Conservation (phyloP, 2,888 invertebrate species). For the Lymantria dispar region DNA sequence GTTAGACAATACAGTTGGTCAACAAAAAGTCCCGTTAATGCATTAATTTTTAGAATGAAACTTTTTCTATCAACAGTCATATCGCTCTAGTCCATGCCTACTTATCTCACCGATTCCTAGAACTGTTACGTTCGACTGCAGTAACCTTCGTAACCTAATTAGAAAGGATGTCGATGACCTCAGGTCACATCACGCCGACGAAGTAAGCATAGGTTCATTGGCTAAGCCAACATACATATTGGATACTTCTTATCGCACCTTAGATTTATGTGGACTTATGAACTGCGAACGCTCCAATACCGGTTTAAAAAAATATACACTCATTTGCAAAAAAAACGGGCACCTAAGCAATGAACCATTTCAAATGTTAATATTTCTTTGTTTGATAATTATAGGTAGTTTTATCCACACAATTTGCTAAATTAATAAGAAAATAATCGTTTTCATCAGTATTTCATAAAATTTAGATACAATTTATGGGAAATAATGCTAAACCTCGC, state of each 20-base stretch:
- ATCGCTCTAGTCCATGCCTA: background rate
- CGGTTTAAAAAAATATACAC: background rate
- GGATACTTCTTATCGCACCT: background rate
- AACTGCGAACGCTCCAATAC: background rate
- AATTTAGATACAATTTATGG: too few species aligned
- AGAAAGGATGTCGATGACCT: constrained; percentile 13
- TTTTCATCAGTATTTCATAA: too few species aligned
- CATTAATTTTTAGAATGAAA: background rate
- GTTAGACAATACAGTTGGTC: background rate
- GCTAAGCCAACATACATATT: background rate
- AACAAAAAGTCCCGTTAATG: background rate
- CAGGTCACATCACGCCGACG: constrained; percentile 2
- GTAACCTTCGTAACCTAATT: constrained; percentile 15
- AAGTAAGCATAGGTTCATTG: background rate
- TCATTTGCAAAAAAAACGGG: too few species aligned
- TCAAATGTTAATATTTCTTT: too few species aligned
- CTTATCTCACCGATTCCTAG: constrained; percentile 9
- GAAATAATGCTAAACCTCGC: too few species aligned
- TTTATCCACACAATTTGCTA: too few species aligned
- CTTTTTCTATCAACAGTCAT: too few species aligned
- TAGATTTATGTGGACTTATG: background rate
- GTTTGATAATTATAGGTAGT: too few species aligned
- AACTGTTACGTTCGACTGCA: constrained; percentile 1
- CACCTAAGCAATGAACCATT: too few species aligned
- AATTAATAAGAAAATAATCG: too few species aligned